Evolutionary conservation across 2,888 invertebrate species (phyloP).

Genomic region (Congeria kusceri): DNA sequence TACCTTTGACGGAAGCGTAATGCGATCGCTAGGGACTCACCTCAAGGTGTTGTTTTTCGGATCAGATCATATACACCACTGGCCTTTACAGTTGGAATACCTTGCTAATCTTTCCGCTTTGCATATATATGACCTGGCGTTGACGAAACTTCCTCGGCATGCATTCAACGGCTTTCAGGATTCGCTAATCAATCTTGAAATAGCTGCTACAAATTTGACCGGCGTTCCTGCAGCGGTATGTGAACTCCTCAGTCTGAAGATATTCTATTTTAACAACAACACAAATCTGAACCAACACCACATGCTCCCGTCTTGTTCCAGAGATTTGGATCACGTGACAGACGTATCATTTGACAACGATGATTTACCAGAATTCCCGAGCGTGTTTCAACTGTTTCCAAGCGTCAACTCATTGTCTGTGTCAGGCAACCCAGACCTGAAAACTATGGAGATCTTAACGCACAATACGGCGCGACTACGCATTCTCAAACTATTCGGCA

Average conservation of each 20-base stretch:
- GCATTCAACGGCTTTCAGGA: conserved; percentile 12
- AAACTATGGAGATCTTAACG: conserved; percentile 6
- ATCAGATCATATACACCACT: conserved; percentile 2
- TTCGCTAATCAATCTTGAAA: conserved; percentile 11
- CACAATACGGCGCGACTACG: background rate
- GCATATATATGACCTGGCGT: background rate
- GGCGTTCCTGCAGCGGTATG: conserved; percentile 10
- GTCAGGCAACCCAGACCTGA: conserved; percentile 12
- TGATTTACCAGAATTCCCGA: conserved; percentile 13
- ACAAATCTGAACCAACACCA: conserved; percentile 5
- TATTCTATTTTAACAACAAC: conserved; percentile 22
- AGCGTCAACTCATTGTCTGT: conserved; percentile 8
- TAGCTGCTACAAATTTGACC: conserved; percentile 16
- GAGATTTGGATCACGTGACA: background rate
- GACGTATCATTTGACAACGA: conserved; percentile 13
- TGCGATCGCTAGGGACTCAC: conserved; percentile 15
- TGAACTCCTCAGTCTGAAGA: background rate
- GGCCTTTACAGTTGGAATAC: conserved; percentile 12
- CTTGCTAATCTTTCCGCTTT: conserved; percentile 8
- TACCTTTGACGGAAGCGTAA: conserved; percentile 19
- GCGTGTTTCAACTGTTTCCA: conserved; percentile 19
- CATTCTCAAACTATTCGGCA: background rate
- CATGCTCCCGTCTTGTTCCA: conserved; percentile 16
- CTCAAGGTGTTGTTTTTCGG: conserved; percentile 19
- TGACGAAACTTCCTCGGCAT: conserved; percentile 10